phyloP scores from a whole-genome alignment of 1,140 invertebrate genomes.

The Dysdera silvatica region DNA sequence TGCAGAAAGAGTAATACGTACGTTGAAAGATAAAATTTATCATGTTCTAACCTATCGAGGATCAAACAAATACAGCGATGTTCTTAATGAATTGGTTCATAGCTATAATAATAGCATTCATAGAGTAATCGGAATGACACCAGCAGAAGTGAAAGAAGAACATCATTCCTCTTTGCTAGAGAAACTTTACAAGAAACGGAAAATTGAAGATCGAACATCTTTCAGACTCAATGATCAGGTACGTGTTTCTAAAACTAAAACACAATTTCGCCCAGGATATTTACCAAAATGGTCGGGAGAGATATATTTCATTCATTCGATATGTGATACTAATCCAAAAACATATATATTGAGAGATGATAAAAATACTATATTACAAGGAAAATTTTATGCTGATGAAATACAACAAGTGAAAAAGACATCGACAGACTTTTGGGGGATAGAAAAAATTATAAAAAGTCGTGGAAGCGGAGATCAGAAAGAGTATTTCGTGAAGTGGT shows the following conservation, averaged over 20 bases:
- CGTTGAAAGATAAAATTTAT: slow-evolving; percentile 45
- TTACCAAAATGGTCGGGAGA: slow-evolving; percentile 24
- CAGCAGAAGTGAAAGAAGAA: slow-evolving; percentile 39
- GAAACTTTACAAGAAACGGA: slow-evolving; percentile 1
- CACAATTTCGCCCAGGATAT: slow-evolving; percentile 19
- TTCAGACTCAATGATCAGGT: slow-evolving; percentile 38
- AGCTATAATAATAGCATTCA: slow-evolving; percentile 41
- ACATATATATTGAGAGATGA: slow-evolving; percentile 17
- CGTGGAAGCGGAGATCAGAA: not conserved
- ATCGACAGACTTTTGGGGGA: not conserved
- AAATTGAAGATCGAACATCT: no score
- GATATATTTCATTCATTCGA: slow-evolving; percentile 4
- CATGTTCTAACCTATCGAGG: slow-evolving; percentile 43
- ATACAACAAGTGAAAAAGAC: not conserved
- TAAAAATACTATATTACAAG: slow-evolving; percentile 3
- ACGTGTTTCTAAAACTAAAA: slow-evolving; percentile 14
- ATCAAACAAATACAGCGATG: slow-evolving; percentile 42
- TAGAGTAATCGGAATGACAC: slow-evolving; percentile 42
- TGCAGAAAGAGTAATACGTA: slow-evolving; percentile 46
- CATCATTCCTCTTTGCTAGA: slow-evolving; percentile 29
- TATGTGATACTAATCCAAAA: not conserved
- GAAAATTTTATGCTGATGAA: slow-evolving; percentile 25
- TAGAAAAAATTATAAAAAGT: slow-evolving; percentile 5
- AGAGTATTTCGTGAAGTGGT: slow-evolving; percentile 21
- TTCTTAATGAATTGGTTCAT: slow-evolving; percentile 30